Evolutionary conservation across 2,888 invertebrate species (phyloP), one percentile per base, ranked within the genome.

Genomic region (Pristionchus entomophagus): DNA sequence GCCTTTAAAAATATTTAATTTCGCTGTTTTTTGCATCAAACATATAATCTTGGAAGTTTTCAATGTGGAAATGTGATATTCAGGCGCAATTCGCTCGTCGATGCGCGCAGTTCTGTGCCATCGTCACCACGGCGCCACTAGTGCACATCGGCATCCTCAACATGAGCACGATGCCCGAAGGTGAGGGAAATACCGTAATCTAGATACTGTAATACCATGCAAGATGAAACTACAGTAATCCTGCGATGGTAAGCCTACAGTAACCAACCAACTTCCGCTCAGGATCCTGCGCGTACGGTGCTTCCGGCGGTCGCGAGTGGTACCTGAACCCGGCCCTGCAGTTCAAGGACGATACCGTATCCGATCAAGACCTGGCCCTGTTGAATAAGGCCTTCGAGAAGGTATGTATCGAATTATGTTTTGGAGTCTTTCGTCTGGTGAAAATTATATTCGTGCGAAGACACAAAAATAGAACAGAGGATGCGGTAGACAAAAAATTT

Each of bases 281-380:
- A 88, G 91, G 92, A 22, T 91, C 90, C 77, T 91, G 90, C 73
- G 90, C 90, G 0, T 92, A 90, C 73, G 92, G 92, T n/a, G 91
- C 92, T 12, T 92, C 92, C 14, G 91, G 91, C 69, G 92, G 92
- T 38, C 89, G 92, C 77, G 91, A 92, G 78, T 92, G 92, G 92
- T 91, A 91, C 56, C 82, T 91, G 56, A 89, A 91, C 51, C 91
- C 92, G 6, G 89, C 90, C 0, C 86, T 88, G 73, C 91, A 92
- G 83, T 92, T 91, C 87, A 91, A 91, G 56, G 92, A 92, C 85
- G 87, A 88, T 59, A 88, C 88, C 2, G 87, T 91, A 22, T 88
- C 88, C 26, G 90, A 87, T 0, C 73, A 81, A 8, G 91, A 91
- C 51, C 80, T 91, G 78, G 85, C 85, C 19, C 77, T 91, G 14